A percentile compares a stretch with the other conserved stretches of the same genome.
Conservation (phyloP, 2,888 invertebrate species). For the Macrostomum cliftonense region DNA sequence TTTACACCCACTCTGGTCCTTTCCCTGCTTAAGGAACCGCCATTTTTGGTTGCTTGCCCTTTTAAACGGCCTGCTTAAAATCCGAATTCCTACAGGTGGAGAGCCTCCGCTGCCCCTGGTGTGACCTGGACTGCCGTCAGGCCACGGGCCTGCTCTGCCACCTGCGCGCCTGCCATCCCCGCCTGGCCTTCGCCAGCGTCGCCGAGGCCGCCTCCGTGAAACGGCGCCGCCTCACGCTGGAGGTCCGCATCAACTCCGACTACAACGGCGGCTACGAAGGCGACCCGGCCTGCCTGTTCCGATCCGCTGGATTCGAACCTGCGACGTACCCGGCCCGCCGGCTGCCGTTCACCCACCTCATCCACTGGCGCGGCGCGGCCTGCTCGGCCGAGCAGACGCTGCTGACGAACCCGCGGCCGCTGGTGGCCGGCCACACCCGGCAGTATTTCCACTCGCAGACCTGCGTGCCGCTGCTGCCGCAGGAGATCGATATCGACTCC, state of each 20-base stretch:
- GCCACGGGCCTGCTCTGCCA: constrained; percentile 77
- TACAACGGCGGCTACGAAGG: constrained; percentile 88
- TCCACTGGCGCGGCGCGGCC: neutral
- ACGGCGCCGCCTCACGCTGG: constrained; percentile 43
- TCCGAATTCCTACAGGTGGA: constrained; percentile 36
- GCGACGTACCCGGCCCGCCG: neutral
- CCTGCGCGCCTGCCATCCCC: constrained; percentile 71
- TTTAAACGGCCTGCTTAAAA: too few relatives aligned
- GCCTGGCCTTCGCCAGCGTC: constrained; percentile 57
- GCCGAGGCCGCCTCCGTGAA: neutral
- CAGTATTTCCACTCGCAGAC: constrained; percentile 77
- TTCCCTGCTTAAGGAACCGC: too few relatives aligned
- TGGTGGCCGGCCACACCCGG: neutral
- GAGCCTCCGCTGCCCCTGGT: constrained; percentile 86
- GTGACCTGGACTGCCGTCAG: constrained; percentile 59
- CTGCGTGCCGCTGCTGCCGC: constrained; percentile 75
- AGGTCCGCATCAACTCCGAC: constrained; percentile 78
- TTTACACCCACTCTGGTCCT: too few relatives aligned
- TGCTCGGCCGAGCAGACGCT: neutral
- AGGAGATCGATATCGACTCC: constrained; percentile 77
- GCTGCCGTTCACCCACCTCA: constrained; percentile 4
- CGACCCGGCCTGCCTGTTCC: constrained; percentile 46
- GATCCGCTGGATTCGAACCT: neutral
- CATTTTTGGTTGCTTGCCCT: too few relatives aligned
- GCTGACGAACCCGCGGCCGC: neutral